These are phyloP conservation scores for Phoenoteleia sp. DNA, from an alignment of 2,888 invertebrate genomes.

Conservation along the genomic window DNA sequence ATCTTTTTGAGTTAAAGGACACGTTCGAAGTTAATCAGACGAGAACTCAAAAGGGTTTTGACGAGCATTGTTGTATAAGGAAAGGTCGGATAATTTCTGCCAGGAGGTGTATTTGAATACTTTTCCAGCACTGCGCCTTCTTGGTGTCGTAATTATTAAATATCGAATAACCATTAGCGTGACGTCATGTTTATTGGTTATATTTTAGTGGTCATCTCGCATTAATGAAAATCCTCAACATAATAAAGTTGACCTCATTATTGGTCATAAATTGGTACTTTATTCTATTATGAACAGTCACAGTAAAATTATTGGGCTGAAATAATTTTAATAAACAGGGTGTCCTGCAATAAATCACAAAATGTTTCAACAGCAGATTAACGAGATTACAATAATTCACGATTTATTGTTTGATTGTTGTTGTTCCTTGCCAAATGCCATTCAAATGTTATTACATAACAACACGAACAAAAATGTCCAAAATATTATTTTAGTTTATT, in stretches of 20 bases:
- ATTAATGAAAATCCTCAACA: slow-evolving; percentile 44
- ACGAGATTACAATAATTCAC: neutral
- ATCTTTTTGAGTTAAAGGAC: slow-evolving; percentile 1
- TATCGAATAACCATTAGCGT: slow-evolving; percentile 23
- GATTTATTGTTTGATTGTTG: neutral
- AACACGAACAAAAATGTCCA: too few species aligned
- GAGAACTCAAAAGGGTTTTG: neutral
- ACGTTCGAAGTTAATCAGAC: neutral
- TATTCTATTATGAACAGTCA: slow-evolving; percentile 15
- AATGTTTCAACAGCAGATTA: neutral
- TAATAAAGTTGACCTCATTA: slow-evolving; percentile 42
- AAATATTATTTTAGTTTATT: too few species aligned
- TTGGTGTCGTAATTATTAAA: neutral
- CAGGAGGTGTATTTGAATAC: neutral
- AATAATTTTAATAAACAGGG: neutral
- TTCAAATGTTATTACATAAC: neutral
- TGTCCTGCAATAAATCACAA: neutral
- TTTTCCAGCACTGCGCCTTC: neutral
- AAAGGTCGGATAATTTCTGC: neutral
- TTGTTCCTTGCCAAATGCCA: neutral
- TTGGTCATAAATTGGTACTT: slow-evolving; percentile 24
- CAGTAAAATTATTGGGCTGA: neutral
- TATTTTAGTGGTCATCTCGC: slow-evolving; percentile 38
- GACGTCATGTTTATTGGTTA: slow-evolving; percentile 18
- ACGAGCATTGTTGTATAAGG: neutral